Evolutionary conservation across 2,113 vertebrate species (phyloP).

Genomic region (Pterophyllum scalare): DNA sequence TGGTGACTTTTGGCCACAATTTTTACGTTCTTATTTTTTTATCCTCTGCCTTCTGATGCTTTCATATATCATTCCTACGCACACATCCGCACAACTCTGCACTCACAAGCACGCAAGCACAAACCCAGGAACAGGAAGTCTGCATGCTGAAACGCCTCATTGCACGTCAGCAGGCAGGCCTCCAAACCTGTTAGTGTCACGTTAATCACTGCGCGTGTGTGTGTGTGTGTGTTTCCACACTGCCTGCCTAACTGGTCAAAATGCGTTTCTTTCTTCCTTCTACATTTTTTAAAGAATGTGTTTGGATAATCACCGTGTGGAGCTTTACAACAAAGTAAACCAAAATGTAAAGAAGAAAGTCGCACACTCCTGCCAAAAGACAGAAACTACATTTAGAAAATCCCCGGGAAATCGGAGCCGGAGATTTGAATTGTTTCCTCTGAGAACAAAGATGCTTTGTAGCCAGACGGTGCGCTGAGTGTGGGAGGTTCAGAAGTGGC

Average conservation of each 20-base stretch:
- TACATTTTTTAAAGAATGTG: slow-evolving; percentile 1
- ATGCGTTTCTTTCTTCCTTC: not conserved
- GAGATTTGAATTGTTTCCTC: slow-evolving; percentile 66
- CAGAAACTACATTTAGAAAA: slow-evolving; percentile 57
- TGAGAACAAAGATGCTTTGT: slow-evolving; percentile 67
- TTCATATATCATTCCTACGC: slow-evolving; percentile 25
- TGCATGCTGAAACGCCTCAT: slow-evolving; percentile 1
- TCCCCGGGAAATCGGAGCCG: slow-evolving; percentile 60
- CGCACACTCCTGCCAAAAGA: slow-evolving; percentile 4
- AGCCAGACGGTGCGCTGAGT: slow-evolving; percentile 47
- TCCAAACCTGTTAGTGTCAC: slow-evolving; percentile 5
- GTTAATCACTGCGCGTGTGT: not conserved
- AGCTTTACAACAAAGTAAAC: slow-evolving; percentile 12
- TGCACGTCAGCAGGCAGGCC: slow-evolving; percentile 7
- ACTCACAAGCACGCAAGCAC: not conserved
- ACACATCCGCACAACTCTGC: not conserved
- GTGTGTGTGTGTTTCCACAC: not conserved
- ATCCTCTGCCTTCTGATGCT: not conserved
- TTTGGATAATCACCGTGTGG: slow-evolving; percentile 25
- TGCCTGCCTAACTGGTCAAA: slow-evolving; percentile 23
- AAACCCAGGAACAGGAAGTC: slow-evolving; percentile 6
- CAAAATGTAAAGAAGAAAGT: not conserved
- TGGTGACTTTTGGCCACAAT: not conserved
- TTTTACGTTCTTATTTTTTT: not conserved
- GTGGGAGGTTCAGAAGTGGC: slow-evolving; percentile 73